Base-by-base conservation (phyloP, 2,888 invertebrate genomes). In the Tinea semifulvella region DNA sequence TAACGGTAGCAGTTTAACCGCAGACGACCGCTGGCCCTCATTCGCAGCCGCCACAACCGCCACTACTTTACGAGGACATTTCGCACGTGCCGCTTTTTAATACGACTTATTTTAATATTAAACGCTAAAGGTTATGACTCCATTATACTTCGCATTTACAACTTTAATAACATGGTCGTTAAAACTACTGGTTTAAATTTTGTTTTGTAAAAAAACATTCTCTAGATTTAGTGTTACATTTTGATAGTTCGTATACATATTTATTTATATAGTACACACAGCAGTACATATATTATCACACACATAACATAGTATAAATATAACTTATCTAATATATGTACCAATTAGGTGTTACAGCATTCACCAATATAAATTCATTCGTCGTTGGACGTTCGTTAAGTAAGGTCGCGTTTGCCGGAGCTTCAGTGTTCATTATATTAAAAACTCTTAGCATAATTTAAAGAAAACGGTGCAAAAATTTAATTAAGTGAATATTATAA, bases 91-190 rank as follows among this genome's bases (percentile, higher is more conserved):
- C 43, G 28, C 43, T 27, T 31, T 28, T 43, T 43, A 43, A 28
- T 27, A 28, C 43, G 19, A 28, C 43, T 43, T 43, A 43, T 43
- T 43, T 43, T 43, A 43, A 43, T 43, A 43, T 43, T 31, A 43
- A 43, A 43, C 19, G 31, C 31, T 31, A 20, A 43, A 19, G 43
- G 40, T 40, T 40, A 40, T 40, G 40, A 40, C 40, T 40, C 40
- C 22, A 40, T 40, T 40, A 40, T 40, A 40, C 11, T n/a, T 40
- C 40, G 22, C 40, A 22, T 40, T 40, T 40, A 22, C 22, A 14
- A 17, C 22, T 40, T 36, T 40, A 40, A 40, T 40, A 40, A 40
- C 13, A 22, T 22, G 18, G 3, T 36, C 36, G 18, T 18, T 18
- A 36, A 3, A 36, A 36, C 31, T 31, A 7, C 13, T 14, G 7